Percentiles rank a stretch among this genome's conserved stretches.
phyloP scores from a whole-genome alignment of 1,140 invertebrate species.

The Drosophila eugracilis region DNA sequence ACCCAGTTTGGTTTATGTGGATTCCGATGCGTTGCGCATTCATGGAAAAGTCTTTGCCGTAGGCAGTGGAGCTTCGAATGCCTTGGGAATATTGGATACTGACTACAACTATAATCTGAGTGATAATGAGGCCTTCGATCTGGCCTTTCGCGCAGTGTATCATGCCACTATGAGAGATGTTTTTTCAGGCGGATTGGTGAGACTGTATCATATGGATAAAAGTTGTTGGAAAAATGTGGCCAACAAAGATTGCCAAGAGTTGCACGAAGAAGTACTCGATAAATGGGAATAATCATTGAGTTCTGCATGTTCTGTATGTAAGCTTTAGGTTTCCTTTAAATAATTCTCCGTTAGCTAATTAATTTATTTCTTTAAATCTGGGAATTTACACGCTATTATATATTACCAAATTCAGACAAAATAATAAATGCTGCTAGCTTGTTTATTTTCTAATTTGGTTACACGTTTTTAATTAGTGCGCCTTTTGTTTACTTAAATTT shows the following conservation, averaged over 20 bases:
- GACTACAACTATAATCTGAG: slow-evolving; percentile 93
- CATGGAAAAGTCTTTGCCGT: slow-evolving; percentile 96
- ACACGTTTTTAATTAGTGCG: slow-evolving; percentile 36
- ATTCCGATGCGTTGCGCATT: slow-evolving; percentile 96
- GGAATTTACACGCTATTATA: not conserved
- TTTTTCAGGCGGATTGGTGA: slow-evolving; percentile 10
- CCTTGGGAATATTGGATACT: slow-evolving; percentile 97
- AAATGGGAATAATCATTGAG: not conserved
- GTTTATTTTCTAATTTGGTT: slow-evolving; percentile 15
- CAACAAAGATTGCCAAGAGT: slow-evolving; percentile 4
- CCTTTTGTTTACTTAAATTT: slow-evolving; percentile 31
- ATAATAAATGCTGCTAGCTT: not conserved
- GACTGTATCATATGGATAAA: slow-evolving; percentile 1
- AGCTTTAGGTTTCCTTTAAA: not conserved
- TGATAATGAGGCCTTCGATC: slow-evolving; percentile 95
- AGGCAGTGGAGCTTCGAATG: slow-evolving; percentile 97
- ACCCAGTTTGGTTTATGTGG: slow-evolving; percentile 97
- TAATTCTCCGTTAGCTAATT: not conserved
- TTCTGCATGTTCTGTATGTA: not conserved
- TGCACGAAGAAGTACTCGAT: slow-evolving; percentile 1
- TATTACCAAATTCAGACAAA: not conserved
- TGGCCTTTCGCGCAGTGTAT: slow-evolving; percentile 96
- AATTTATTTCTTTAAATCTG: not conserved
- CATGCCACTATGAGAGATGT: slow-evolving; percentile 94
- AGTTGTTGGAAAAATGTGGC: slow-evolving; percentile 1